Base-by-base conservation (phyloP, 2,888 invertebrate species). In the Acrobasis consociella region DNA sequence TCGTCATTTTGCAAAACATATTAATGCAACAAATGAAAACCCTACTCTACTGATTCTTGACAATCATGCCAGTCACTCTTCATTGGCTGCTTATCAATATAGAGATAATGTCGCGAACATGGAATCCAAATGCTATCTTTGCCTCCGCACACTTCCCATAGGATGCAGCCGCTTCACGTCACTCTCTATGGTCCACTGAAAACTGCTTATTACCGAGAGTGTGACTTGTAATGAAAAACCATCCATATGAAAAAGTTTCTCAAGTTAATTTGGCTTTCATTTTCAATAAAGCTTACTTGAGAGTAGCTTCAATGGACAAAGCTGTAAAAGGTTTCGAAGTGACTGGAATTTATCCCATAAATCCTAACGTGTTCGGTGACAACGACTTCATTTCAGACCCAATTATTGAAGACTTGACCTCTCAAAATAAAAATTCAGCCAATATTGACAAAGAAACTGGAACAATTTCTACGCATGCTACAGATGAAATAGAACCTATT, bases 101-200 rank as follows among this genome's bases (percentile, higher is more conserved):
- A n/a, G n/a, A n/a, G n/a, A n/a, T n/a, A n/a, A n/a, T 61, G 61
- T 46, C 42, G 46, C 42, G 15, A 15, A 49, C 49, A 61, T 53
- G 46, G 42, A 13, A 67, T 70, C n/a, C 46, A 63, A 63, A 63
- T 74, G 62, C 56, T 76, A 1, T 71, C 67, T 22, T 55, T 75
- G 37, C 74, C 73, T 16, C 74, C 75, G 5, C 75, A 75, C 55
- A 72, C 70, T 11, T 72, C 71, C 8, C 74, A 75, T 63, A 69
- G 67, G 52, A 72, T 74, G 69, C 76, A 75, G 58, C 76, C 74
- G 10, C 64, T 76, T 13, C 75, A 74, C 64, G 65, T 74, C 0
- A 49, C 67, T 13, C 66, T 71, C 64, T 68, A 62, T 64, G 65
- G 68, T 1, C 69, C 69, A 11, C 53, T 73, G 42, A 72, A 72